These are phyloP conservation scores for Bolborhynchus lineola DNA, from an alignment of 2,113 vertebrate species.

Conservation along the genomic window DNA sequence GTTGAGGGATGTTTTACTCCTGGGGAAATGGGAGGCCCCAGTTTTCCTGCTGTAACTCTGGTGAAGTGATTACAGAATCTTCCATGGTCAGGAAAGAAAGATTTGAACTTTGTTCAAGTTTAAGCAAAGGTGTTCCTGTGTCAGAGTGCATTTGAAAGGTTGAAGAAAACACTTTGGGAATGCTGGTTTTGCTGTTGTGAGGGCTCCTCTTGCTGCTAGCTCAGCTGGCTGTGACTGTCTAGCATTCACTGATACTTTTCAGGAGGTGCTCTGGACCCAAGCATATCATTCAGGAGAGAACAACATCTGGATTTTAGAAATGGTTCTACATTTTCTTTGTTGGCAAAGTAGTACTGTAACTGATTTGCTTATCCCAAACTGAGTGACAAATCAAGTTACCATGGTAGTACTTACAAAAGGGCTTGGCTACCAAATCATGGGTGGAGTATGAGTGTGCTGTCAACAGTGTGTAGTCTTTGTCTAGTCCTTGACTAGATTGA, in stretches of 20 bases:
- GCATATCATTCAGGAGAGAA: background rate
- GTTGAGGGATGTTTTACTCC: background rate
- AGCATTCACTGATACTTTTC: background rate
- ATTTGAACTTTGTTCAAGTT: background rate
- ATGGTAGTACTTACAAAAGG: background rate
- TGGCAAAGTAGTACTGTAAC: background rate
- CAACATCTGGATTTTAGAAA: background rate
- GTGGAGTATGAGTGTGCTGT: background rate
- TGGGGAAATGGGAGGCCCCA: background rate
- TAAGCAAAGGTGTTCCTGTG: background rate
- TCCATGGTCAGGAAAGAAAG: background rate
- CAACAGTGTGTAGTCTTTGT: background rate
- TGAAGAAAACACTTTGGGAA: background rate
- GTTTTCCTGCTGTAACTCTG: background rate
- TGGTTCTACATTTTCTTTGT: background rate
- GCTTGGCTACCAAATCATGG: background rate
- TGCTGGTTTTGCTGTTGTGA: background rate
- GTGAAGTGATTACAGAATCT: background rate
- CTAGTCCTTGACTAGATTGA: background rate
- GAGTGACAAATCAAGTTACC: background rate
- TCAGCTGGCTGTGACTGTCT: background rate
- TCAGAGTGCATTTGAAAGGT: background rate
- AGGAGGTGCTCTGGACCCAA: background rate
- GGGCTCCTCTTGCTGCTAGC: background rate
- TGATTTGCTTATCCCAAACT: background rate